Evolutionary conservation across 2,888 invertebrate genomes (phyloP).

Genomic region (Lepidochitona cinerea): DNA sequence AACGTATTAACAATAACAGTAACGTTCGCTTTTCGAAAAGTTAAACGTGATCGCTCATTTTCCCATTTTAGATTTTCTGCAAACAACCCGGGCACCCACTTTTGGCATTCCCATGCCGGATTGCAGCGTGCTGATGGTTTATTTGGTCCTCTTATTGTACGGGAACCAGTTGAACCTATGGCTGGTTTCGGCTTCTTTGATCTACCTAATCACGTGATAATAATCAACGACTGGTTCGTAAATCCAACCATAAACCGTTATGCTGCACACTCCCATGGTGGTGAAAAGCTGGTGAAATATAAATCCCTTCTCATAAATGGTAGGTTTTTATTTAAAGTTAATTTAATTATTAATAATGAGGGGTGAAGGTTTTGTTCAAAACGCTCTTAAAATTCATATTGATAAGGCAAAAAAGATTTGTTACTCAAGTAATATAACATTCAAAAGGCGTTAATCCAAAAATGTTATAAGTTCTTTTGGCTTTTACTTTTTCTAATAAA

Average conservation of each 20-base stretch:
- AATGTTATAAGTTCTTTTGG: no score
- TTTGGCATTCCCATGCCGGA: slow-evolving; percentile 65
- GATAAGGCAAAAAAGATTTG: no score
- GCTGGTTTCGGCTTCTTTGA: slow-evolving; percentile 90
- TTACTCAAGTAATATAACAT: no score
- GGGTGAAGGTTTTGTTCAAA: no score
- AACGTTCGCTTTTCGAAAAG: no score
- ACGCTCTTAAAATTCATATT: no score
- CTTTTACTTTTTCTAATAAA: no score
- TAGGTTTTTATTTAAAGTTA: no score
- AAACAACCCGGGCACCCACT: slow-evolving; percentile 56
- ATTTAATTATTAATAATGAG: no score
- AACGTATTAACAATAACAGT: no score
- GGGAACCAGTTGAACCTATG: slow-evolving; percentile 82
- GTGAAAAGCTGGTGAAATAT: slow-evolving; percentile 86
- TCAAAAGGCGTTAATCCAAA: no score
- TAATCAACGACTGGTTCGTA: slow-evolving; percentile 87
- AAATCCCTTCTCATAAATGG: slow-evolving; percentile 87
- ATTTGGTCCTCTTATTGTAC: slow-evolving; percentile 51
- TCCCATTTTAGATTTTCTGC: slow-evolving; percentile 50
- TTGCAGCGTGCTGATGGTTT: slow-evolving; percentile 59
- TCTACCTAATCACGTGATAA: slow-evolving; percentile 87
- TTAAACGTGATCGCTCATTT: no score
- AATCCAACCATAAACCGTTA: slow-evolving; percentile 84
- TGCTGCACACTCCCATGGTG: slow-evolving; percentile 59